Conservation (phyloP, 2,888 invertebrate genomes). For the Odontocerum albicorne region DNA sequence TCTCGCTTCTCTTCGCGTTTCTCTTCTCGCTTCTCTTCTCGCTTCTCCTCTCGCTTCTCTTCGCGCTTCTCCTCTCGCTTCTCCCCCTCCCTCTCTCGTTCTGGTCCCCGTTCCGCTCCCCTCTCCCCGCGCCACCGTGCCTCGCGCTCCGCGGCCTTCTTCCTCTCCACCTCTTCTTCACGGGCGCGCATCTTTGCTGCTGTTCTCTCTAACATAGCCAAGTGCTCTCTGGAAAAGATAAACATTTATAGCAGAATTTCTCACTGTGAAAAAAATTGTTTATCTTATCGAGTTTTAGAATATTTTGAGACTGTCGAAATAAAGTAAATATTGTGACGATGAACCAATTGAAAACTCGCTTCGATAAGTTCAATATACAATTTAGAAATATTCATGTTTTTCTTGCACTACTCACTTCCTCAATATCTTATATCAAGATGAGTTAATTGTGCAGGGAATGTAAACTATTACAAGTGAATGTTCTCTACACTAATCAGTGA, state of each 20-base stretch:
- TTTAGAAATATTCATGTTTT: too few relatives aligned
- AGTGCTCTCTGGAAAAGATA: slow-evolving; percentile 61
- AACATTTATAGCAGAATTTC: slow-evolving; percentile 30
- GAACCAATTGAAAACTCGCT: too few relatives aligned
- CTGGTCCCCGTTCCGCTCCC: slow-evolving; percentile 27
- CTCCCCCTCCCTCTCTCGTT: slow-evolving; percentile 39
- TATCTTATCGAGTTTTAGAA: neutral
- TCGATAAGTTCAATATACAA: too few relatives aligned
- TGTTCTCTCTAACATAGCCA: slow-evolving; percentile 66
- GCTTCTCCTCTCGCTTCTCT: slow-evolving; percentile 34
- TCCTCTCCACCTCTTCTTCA: slow-evolving; percentile 72
- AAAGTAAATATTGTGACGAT: too few relatives aligned
- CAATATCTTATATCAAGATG: too few relatives aligned
- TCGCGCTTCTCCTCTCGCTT: slow-evolving; percentile 44
- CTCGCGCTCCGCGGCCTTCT: slow-evolving; percentile 58
- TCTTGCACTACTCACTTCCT: too few relatives aligned
- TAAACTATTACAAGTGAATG: too few relatives aligned
- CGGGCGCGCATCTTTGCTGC: slow-evolving; percentile 67
- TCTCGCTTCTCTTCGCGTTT: slow-evolving; percentile 42
- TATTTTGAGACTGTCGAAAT: too few relatives aligned
- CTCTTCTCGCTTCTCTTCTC: slow-evolving; percentile 39
- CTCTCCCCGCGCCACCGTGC: slow-evolving; percentile 39
- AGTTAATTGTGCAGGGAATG: too few relatives aligned
- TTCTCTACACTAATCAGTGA: too few relatives aligned
- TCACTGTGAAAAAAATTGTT: too few relatives aligned